Percentiles rank a stretch among this genome's conserved stretches.
Conservation (phyloP, 2,888 invertebrate genomes). For the Xestia ashworthii region DNA sequence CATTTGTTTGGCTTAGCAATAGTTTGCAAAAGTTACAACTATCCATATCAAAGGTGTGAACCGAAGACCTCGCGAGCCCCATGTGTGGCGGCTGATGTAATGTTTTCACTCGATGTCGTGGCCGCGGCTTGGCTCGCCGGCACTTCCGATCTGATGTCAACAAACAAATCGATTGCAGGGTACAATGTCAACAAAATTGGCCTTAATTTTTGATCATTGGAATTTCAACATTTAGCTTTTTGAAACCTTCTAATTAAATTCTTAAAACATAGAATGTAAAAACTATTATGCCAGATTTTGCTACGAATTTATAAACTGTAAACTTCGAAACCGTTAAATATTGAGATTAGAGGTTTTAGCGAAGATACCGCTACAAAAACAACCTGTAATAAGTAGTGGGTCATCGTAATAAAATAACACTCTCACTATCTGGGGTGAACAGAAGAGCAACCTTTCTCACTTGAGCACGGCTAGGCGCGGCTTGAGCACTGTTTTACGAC, state of each 20-base stretch:
- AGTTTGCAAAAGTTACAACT: constrained; percentile 36
- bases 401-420: background rate
- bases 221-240: background rate
- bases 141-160: constrained; percentile 52
- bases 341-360: background rate
- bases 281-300: background rate
- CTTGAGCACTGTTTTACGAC: background rate
- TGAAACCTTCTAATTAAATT: background rate
- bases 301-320: background rate
- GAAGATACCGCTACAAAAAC: background rate
- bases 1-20: constrained; percentile 44
- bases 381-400: background rate
- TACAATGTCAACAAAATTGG: constrained; percentile 13
- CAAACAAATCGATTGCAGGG: constrained; percentile 41
- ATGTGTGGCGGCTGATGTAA: constrained; percentile 58
- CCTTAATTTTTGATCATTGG: background rate
- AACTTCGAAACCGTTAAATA: background rate
- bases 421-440: background rate
- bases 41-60: constrained; percentile 39
- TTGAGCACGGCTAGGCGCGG: background rate
- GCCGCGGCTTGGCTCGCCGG: background rate
- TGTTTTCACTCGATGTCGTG: constrained; percentile 56
- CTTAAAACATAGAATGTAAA: background rate
- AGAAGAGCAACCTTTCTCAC: background rate
- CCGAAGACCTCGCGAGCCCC: constrained; percentile 28